These are phyloP conservation scores for Notodonta ziczac DNA, from an alignment of 2,888 invertebrate species.

Conservation along the genomic window DNA sequence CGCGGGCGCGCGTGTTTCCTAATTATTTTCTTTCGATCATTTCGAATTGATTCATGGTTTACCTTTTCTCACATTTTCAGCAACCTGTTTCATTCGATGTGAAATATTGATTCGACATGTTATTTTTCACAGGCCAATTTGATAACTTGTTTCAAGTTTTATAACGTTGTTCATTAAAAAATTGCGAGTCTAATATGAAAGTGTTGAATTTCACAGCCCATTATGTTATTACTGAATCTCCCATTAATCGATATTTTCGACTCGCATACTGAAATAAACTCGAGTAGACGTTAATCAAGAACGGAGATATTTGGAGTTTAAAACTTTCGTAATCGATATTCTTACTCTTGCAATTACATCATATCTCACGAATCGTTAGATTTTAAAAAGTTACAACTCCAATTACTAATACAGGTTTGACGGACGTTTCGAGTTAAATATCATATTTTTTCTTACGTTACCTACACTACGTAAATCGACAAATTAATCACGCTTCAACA, in stretches of 20 bases:
- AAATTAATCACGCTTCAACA: slow-evolving; percentile 55
- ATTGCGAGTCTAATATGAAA: slow-evolving; percentile 5
- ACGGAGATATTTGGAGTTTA: slow-evolving; percentile 23
- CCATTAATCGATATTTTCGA: slow-evolving; percentile 15
- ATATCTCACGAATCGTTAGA: slow-evolving; percentile 22
- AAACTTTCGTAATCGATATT: slow-evolving; percentile 30
- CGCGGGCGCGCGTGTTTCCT: slow-evolving; percentile 59
- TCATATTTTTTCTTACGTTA: slow-evolving; percentile 35
- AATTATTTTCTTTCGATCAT: slow-evolving; percentile 46
- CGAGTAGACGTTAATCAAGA: slow-evolving; percentile 23
- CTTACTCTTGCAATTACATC: slow-evolving; percentile 30
- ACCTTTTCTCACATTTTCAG: slow-evolving; percentile 6
- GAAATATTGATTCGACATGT: not conserved
- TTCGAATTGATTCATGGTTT: slow-evolving; percentile 28
- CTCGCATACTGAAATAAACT: slow-evolving; percentile 20
- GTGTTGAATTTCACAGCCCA: slow-evolving; percentile 23
- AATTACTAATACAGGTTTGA: slow-evolving; percentile 33
- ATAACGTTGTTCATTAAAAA: slow-evolving; percentile 2
- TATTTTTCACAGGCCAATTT: not conserved
- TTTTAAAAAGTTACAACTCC: slow-evolving; percentile 28
- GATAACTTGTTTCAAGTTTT: not conserved
- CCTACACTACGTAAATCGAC: slow-evolving; percentile 41
- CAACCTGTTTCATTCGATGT: not conserved
- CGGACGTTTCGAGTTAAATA: slow-evolving; percentile 24
- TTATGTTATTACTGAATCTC: slow-evolving; percentile 19